phyloP scores from a whole-genome alignment of 2,113 vertebrate species.

The Protobothrops flavoviridis region DNA sequence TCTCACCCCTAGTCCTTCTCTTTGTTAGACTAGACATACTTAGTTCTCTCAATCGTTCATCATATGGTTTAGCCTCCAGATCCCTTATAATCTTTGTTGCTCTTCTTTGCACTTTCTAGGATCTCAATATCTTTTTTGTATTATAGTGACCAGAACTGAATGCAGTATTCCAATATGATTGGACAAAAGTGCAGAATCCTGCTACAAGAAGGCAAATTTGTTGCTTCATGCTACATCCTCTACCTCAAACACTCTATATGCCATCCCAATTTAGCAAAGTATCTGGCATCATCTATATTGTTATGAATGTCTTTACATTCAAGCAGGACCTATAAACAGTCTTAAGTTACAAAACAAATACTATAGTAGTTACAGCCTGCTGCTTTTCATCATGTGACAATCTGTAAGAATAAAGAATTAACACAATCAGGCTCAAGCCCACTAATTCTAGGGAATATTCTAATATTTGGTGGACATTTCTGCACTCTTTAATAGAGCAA shows the following conservation, averaged over 20 bases:
- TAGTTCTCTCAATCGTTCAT: background rate
- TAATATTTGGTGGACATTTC: background rate
- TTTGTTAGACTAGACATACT: background rate
- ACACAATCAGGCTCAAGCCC: background rate
- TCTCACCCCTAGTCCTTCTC: background rate
- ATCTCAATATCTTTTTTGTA: background rate
- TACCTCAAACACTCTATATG: background rate
- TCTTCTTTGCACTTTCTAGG: background rate
- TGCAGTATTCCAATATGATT: background rate
- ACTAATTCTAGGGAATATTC: background rate
- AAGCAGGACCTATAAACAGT: background rate
- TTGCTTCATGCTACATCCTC: background rate
- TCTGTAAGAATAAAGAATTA: background rate
- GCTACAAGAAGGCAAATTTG: background rate
- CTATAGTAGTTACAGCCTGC: background rate
- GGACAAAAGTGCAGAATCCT: background rate
- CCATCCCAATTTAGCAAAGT: background rate
- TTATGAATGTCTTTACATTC: background rate
- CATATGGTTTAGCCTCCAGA: background rate
- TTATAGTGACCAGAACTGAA: background rate
- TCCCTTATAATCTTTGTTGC: background rate
- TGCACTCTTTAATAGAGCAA: background rate
- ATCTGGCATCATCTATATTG: background rate
- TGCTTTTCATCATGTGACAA: background rate
- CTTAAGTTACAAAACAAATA: background rate